A percentile compares a stretch with the other conserved stretches of the same genome.
phyloP scores from a whole-genome alignment of 2,113 vertebrate species.

The Oxygymnocypris stewartii region DNA sequence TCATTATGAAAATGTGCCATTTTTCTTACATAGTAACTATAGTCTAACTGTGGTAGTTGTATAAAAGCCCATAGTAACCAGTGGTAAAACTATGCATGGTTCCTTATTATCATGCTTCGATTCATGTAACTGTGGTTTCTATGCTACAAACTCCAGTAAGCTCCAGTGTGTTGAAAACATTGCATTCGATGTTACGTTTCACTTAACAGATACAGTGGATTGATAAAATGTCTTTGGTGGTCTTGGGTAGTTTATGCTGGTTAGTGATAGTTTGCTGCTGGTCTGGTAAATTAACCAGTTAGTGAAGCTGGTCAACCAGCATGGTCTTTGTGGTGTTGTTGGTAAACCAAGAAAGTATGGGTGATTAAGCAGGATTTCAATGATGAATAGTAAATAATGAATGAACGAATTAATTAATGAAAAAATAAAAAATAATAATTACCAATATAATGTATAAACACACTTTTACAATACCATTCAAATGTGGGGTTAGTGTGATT shows the following conservation, averaged over 20 bases:
- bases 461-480: no score
- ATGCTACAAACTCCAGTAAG: not conserved
- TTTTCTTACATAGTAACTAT: not conserved
- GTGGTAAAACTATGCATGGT: not conserved
- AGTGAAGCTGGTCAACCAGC: not conserved
- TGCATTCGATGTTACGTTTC: not conserved
- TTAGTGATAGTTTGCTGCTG: not conserved
- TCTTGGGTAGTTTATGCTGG: not conserved
- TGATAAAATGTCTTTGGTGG: not conserved
- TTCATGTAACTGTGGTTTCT: not conserved
- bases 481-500: no score
- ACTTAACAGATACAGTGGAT: not conserved
- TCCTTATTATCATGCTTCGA: not conserved
- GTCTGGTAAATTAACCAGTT: not conserved
- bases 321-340: not conserved
- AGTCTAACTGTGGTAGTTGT: constrained; percentile 2
- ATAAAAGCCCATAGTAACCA: not conserved
- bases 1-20: not conserved
- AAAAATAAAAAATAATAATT: no score
- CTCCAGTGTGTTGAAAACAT: not conserved
- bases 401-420: no score
- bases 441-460: no score
- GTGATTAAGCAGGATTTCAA: not conserved
- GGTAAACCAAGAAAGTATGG: not conserved
- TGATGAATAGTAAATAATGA: no score